phyloP scores from a whole-genome alignment of 2,797 vertebrate species.

The Mormyrops boulengeri region DNA sequence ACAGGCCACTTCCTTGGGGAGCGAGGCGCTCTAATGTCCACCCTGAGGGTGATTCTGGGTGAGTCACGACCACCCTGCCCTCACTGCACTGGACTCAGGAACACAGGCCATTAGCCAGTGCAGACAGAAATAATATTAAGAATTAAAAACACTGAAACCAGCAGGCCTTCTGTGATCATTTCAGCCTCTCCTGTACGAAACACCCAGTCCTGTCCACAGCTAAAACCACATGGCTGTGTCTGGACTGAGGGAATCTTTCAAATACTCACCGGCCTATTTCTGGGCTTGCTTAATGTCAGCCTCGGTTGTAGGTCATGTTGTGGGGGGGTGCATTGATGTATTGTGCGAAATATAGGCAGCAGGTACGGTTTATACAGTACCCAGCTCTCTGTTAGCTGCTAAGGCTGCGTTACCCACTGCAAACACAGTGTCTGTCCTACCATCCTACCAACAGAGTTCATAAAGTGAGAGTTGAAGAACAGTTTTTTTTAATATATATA shows the following conservation, averaged over 20 bases:
- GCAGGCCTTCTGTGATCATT: constrained; percentile 14
- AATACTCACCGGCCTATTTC: neutral
- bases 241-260: neutral
- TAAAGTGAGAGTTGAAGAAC: constrained; percentile 21
- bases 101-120: neutral
- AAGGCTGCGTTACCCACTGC: neutral
- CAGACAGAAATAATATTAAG: neutral
- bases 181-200: neutral
- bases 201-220: neutral
- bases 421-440: constrained; percentile 42
- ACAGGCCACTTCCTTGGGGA: neutral
- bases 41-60: neutral
- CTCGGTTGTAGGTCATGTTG: neutral
- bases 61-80: neutral
- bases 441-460: constrained; percentile 25
- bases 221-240: neutral
- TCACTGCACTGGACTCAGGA: constrained; percentile 12
- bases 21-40: neutral
- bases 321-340: neutral
- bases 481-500: neutral
- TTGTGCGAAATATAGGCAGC: constrained; percentile 4
- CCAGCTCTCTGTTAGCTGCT: neutral
- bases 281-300: neutral
- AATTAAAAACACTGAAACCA: neutral
- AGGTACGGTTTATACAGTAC: neutral